Evolutionary conservation across 2,888 invertebrate genomes (phyloP).

Genomic region (Drosophila emarginata): DNA sequence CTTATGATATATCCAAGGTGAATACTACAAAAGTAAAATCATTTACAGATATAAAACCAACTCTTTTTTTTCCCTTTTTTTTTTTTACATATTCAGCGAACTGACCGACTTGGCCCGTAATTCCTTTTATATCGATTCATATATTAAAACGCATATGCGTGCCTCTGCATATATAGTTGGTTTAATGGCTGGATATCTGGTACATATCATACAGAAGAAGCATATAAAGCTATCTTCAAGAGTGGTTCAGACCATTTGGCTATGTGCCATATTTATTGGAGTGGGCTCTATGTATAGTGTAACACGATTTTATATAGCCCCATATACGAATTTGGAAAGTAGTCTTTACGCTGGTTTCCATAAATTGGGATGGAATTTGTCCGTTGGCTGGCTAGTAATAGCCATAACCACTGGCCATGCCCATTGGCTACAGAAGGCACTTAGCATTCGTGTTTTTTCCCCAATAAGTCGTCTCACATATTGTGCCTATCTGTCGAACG

Average conservation of each 20-base stretch:
- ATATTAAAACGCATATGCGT: constrained; percentile 90
- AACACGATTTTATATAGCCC: constrained; percentile 86
- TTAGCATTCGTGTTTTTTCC: not conserved
- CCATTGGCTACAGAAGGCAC: constrained; percentile 81
- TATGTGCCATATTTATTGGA: constrained; percentile 81
- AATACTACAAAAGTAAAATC: constrained; percentile 84
- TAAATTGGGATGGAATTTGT: constrained; percentile 87
- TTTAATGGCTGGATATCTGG: constrained; percentile 86
- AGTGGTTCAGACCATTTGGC: constrained; percentile 68
- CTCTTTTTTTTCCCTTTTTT: no score
- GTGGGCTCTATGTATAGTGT: constrained; percentile 86
- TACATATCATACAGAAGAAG: constrained; percentile 85
- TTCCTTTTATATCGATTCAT: constrained; percentile 86
- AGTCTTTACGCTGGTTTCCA: constrained; percentile 87
- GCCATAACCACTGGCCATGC: constrained; percentile 87
- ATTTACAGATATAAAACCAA: not conserved
- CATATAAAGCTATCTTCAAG: not conserved
- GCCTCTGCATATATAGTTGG: constrained; percentile 88
- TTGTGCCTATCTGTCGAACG: constrained; percentile 89
- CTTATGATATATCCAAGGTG: constrained; percentile 87
- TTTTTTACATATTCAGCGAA: not conserved
- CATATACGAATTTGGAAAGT: constrained; percentile 85
- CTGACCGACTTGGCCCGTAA: constrained; percentile 86
- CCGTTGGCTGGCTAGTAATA: constrained; percentile 87
- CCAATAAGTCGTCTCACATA: constrained; percentile 84